Conservation (phyloP, 2,888 invertebrate genomes). For the Agrochola macilenta region DNA sequence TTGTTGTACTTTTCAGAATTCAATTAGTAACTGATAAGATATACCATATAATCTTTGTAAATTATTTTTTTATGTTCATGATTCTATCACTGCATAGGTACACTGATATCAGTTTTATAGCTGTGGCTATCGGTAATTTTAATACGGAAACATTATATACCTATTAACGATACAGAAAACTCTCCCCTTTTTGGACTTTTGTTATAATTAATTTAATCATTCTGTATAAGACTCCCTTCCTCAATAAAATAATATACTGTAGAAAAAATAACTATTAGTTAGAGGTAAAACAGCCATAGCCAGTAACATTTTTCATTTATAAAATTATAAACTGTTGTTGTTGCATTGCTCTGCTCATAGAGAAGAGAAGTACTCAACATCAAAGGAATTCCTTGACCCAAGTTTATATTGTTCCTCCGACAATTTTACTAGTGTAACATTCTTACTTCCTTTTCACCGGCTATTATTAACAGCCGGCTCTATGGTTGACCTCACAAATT, state of each 20-base stretch:
- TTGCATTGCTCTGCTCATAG: not conserved
- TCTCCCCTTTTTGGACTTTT: not conserved
- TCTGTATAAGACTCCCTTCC: conserved; percentile 1
- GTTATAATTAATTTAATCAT: not conserved
- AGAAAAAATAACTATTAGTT: not conserved
- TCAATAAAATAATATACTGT: conserved; percentile 8
- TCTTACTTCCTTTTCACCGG: conserved; percentile 26
- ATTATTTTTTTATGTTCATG: conserved; percentile 32
- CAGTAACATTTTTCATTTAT: not conserved
- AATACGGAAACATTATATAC: not conserved
- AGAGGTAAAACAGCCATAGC: not conserved
- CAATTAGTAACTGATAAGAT: conserved; percentile 42
- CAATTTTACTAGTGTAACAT: conserved; percentile 11
- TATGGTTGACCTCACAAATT: conserved; percentile 33
- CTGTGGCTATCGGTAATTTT: not conserved
- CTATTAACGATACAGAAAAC: not conserved
- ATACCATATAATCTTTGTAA: conserved; percentile 33
- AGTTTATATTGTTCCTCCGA: conserved; percentile 37
- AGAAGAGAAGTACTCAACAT: conserved; percentile 7
- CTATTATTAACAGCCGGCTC: conserved; percentile 23
- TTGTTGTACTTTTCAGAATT: conserved; percentile 10
- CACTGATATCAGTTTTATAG: not conserved
- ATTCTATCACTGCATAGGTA: conserved; percentile 34
- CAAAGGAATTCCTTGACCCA: conserved; percentile 25
- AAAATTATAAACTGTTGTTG: not conserved